Evolutionary conservation across 2,888 invertebrate genomes (phyloP).

Genomic region (Hyalella azteca): DNA sequence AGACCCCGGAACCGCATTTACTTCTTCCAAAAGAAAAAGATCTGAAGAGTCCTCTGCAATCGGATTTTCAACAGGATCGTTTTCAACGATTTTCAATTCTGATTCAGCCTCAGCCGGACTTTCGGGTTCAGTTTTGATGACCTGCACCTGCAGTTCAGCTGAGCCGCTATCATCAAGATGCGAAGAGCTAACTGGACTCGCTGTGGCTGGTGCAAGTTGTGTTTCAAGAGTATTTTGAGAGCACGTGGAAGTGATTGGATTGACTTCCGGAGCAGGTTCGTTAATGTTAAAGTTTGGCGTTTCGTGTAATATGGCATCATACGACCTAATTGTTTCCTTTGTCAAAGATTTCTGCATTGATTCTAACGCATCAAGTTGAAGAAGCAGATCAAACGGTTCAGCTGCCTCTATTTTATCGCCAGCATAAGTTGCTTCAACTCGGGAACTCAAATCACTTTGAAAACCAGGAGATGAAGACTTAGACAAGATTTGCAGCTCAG

Average conservation of each 20-base stretch:
- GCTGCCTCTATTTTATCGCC: conserved; percentile 20
- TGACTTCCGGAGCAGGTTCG: neutral
- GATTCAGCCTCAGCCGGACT: neutral
- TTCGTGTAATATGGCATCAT: neutral
- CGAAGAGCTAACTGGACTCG: neutral
- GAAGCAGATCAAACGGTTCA: conserved; percentile 9
- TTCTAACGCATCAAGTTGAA: conserved; percentile 6
- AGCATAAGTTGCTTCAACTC: no score
- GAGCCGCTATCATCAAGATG: neutral
- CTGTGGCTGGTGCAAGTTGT: neutral
- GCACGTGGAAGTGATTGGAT: neutral
- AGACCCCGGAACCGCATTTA: no score
- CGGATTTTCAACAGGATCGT: neutral
- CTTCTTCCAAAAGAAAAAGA: neutral
- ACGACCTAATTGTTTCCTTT: neutral
- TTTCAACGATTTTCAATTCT: neutral
- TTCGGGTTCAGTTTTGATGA: conserved; percentile 1
- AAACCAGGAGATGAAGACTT: neutral
- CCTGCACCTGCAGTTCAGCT: neutral
- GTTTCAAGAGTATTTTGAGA: neutral
- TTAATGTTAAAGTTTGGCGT: neutral
- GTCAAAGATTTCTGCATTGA: neutral
- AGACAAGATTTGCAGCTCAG: neutral
- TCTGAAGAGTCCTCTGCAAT: neutral
- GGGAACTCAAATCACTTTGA: neutral